Evolutionary conservation across 2,113 vertebrate genomes (phyloP), one percentile per base, ranked within the genome.

Genomic region (Pelodiscus sinensis): DNA sequence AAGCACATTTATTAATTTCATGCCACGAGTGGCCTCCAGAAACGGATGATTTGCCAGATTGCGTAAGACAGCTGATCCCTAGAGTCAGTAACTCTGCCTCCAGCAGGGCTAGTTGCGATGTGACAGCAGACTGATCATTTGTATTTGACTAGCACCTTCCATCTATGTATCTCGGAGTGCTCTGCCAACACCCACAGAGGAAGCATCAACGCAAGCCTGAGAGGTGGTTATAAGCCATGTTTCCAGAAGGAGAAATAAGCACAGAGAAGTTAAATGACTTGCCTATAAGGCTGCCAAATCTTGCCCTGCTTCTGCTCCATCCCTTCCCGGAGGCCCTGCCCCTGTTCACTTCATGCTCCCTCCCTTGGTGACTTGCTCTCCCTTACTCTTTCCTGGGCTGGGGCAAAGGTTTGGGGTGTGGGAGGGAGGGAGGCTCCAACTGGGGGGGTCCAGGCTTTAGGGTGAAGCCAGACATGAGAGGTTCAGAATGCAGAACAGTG

Each of bases 1-100:
- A 92, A 80, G 12, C 44, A 77, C 73, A 35, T 5, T 51, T 79
- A 21, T 19, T 95, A 82, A 93, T 94, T 93, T 94, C 84, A 54
- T 93, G 85, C 24, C 22, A 79, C 89, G 75, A 38, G 89, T 86
- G 93, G 84, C 78, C 52, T 92, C 94, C 88, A 92, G 80, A 84
- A 91, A 93, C 52, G 65, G 12, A 57, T 84, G 77, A 96, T 94
- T 94, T 96, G 25, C 62, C 2, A 8, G 44, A 78, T 54, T 56
- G n/a, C 86, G 29, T 88, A 86, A 89, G 90, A 86, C 57, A 90
- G 86, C 90, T 89, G 83, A 18, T 85, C 80, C 94, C 25, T 50
- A 50, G 50, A 92, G 82, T 35, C 21, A 91, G 31, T 31, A 79
- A 3, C 93, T 91, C 94, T 92, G 44, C 84, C 94, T 91, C 71